Percentiles rank a stretch among this genome's conserved stretches.
These are phyloP conservation scores for Podiceps cristatus DNA, from an alignment of 2,113 vertebrate species.

Conservation along the genomic window DNA sequence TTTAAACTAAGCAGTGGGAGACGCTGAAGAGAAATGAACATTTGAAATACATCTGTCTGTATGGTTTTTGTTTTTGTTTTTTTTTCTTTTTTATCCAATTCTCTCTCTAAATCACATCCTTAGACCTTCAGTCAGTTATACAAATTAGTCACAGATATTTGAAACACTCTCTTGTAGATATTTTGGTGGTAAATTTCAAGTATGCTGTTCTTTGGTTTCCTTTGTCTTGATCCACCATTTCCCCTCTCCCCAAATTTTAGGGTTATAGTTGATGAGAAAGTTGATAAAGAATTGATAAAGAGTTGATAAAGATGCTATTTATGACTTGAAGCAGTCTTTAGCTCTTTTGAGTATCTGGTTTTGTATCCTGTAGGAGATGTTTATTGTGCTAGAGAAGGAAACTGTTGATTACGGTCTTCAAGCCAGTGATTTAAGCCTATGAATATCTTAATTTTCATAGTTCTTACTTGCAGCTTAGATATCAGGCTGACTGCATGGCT, in stretches of 20 bases:
- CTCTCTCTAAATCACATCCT: neutral
- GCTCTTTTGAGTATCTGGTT: neutral
- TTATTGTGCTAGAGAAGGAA: neutral
- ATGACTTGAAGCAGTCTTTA: neutral
- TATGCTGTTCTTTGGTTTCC: neutral
- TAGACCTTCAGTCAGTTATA: neutral
- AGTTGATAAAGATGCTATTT: neutral
- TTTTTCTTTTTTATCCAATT: neutral
- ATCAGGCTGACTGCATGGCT: neutral
- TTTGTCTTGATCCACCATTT: neutral
- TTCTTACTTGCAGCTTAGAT: neutral
- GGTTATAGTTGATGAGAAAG: neutral
- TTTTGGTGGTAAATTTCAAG: neutral
- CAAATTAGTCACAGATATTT: neutral
- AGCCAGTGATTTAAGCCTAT: neutral
- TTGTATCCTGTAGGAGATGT: accelerated
- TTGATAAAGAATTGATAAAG: neutral
- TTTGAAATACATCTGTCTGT: neutral
- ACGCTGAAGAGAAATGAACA: neutral
- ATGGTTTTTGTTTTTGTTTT: no score
- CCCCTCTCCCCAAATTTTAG: neutral
- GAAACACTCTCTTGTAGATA: neutral
- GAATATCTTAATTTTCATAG: neutral
- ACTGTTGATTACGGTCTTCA: neutral
- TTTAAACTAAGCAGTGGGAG: neutral